phyloP scores from a whole-genome alignment of 2,797 vertebrate species.

The Phyllotis vaccarum region DNA sequence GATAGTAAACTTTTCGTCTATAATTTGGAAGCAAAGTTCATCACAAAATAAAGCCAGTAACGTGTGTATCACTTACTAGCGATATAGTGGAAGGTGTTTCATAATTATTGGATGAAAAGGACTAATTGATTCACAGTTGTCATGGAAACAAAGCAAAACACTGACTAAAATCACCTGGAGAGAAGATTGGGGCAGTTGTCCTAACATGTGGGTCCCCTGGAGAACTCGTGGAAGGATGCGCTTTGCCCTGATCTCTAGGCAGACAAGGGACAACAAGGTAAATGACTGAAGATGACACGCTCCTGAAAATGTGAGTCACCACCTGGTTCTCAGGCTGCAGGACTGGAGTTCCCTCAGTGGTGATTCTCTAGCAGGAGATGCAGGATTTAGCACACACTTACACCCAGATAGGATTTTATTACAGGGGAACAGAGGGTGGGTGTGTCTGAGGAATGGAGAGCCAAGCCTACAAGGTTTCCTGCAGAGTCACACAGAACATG shows the following conservation, averaged over 20 bases:
- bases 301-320: constrained; percentile 57
- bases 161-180: not conserved
- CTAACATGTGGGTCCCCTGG: not conserved
- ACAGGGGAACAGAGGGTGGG: not conserved
- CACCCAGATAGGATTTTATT: not conserved
- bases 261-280: not conserved
- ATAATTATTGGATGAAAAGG: not conserved
- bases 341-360: too few species aligned
- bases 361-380: not conserved
- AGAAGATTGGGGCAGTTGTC: not conserved
- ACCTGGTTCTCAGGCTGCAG: not conserved
- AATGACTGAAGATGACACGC: constrained; percentile 44
- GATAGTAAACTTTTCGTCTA: constrained; percentile 2
- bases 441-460: not conserved
- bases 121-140: not conserved
- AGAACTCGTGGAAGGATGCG: not conserved
- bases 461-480: not conserved
- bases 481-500: not conserved
- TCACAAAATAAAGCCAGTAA: constrained; percentile 68
- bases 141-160: not conserved
- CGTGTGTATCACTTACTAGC: not conserved
- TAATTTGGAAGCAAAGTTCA: constrained; percentile 37
- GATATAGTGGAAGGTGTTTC: not conserved
- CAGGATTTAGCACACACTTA: not conserved
- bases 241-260: not conserved